A percentile compares a stretch with the other conserved stretches of the same genome.
These are phyloP conservation scores for Styela plicata DNA, from an alignment of 23 tunicate species.

Conservation along the genomic window DNA sequence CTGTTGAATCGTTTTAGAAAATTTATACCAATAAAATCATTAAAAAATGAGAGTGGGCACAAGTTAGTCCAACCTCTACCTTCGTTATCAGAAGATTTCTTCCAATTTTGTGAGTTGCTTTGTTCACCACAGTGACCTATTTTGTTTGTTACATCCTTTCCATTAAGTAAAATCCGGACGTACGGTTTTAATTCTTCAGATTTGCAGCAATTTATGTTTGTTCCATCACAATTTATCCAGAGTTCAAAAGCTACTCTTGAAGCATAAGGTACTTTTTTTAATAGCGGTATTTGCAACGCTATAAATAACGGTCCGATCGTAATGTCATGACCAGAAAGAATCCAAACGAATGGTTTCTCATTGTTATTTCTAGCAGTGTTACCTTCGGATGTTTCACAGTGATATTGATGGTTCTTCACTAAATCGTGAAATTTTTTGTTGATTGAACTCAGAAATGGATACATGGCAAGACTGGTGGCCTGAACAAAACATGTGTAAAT, in stretches of 20 bases:
- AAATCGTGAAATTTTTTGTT: constrained; percentile 27
- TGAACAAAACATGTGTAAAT: constrained; percentile 4
- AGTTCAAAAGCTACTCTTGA: constrained; percentile 21
- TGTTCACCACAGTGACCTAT: constrained; percentile 1
- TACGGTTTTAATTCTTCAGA: not conserved
- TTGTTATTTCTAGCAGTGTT: not conserved
- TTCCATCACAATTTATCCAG: constrained; percentile 6
- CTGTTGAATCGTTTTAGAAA: not conserved
- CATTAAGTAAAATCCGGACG: constrained; percentile 18
- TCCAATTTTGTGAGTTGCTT: not conserved
- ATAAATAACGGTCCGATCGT: constrained; percentile 21
- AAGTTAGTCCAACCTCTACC: not conserved
- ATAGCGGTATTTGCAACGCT: not conserved
- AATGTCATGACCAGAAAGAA: constrained; percentile 25
- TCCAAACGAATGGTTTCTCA: constrained; percentile 14
- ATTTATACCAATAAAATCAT: not conserved
- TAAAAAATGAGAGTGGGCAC: not conserved
- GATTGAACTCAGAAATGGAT: constrained; percentile 18
- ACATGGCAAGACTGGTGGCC: constrained; percentile 31
- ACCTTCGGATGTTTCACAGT: not conserved
- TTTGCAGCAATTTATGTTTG: not conserved
- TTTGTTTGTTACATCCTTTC: constrained; percentile 3
- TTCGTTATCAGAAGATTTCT: not conserved
- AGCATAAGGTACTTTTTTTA: constrained; percentile 25
- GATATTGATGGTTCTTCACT: not conserved